Evolutionary conservation across 2,113 vertebrate genomes (phyloP), one percentile per base, ranked within the genome.

Genomic region (Columbina picui): DNA sequence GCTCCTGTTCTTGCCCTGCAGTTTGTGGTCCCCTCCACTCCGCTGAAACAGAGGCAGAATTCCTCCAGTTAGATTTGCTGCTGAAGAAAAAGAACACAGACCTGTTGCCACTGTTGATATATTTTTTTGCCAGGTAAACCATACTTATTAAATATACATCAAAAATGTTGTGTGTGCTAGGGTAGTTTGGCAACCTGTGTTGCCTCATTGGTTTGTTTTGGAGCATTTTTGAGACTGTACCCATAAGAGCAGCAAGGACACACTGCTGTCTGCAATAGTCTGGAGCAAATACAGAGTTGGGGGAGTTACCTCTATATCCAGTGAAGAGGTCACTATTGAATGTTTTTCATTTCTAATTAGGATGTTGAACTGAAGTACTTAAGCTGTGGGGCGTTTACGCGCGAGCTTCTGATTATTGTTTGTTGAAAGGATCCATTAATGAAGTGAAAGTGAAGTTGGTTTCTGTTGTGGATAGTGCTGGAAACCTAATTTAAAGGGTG

Each of bases 401-500:
- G 81, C 73, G 49, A 76, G 45, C 27, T 84, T 41, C 53, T 84
- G 49, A 57, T 76, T 89, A 17, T 16, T 93, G 17, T 87, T 87
- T 82, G 32, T 69, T 90, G 81, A 77, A 90, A 85, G 50, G 36
- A 70, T 61, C 27, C 63, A 17, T 80, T 91, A 88, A 87, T 50
- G 43, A 97, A 87, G 5, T 27, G 32, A 73, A 45, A 12, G 36
- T 63, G 53, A 65, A 91, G 27, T 87, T 3, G 1, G 4, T 73
- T 91, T 85, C 78, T 79, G 30, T 85, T 79, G 63, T 69, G 49
- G 25, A 50, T 82, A 69, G 55, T 36, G 10, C 26, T 61, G 65
- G 49, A 82, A 95, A 94, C 27, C 19, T 50, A 41, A 89, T 83
- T 91, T 64, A 91, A 80, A 83, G 32, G 12, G 49, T 83, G 10